Conservation (phyloP, 1,140 invertebrate genomes). For the Drosophila mojavensis region DNA sequence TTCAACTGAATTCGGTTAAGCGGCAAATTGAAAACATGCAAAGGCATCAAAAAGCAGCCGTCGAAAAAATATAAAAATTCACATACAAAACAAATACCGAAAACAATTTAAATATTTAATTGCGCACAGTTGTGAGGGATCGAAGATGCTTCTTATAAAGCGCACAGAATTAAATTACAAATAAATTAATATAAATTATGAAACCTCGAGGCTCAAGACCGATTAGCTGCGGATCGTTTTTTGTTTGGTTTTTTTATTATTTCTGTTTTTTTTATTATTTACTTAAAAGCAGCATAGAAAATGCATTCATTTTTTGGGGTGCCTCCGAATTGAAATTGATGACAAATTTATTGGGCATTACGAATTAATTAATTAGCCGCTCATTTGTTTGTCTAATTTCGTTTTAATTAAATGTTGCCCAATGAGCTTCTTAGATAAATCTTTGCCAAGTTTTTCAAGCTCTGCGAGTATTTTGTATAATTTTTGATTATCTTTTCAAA, state of each 20-base stretch:
- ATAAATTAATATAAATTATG: conserved; percentile 54
- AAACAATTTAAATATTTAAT: conserved; percentile 51
- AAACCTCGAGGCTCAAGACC: background rate
- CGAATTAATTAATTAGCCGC: conserved; percentile 72
- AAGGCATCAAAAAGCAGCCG: conserved; percentile 37
- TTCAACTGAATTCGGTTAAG: conserved; percentile 20
- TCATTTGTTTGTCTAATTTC: conserved; percentile 68
- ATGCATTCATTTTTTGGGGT: conserved; percentile 6
- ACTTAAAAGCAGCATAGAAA: conserved; percentile 25
- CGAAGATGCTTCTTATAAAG: conserved; percentile 29
- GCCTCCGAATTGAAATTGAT: conserved; percentile 59
- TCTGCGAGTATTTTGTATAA: conserved; percentile 34
- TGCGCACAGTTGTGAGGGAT: conserved; percentile 32
- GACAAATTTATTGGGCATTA: conserved; percentile 67
- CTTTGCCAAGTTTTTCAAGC: conserved; percentile 1
- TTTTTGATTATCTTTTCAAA: conserved; percentile 17
- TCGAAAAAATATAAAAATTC: background rate
- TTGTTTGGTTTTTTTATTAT: conserved; percentile 30
- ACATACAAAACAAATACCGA: conserved; percentile 3
- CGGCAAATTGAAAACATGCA: conserved; percentile 34
- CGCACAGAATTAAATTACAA: conserved; percentile 45
- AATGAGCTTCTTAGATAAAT: conserved; percentile 16
- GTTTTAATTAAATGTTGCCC: conserved; percentile 58
- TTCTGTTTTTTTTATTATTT: conserved; percentile 22
- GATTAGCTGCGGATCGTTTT: conserved; percentile 8